These are phyloP conservation scores for Perodicticus potto DNA, from an alignment of 2,797 vertebrate genomes.

Conservation along the genomic window DNA sequence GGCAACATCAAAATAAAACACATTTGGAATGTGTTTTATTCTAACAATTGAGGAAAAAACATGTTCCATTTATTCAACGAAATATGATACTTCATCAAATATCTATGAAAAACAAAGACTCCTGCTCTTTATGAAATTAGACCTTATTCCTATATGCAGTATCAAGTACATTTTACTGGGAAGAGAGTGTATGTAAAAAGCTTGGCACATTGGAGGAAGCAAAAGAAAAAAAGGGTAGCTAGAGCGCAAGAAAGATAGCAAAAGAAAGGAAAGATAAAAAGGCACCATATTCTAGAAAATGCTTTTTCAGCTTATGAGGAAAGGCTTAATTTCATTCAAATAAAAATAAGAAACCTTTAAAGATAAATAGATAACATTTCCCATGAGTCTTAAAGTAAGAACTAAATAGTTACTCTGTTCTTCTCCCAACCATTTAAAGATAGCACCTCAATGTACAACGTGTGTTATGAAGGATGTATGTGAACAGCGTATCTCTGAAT, in stretches of 20 bases:
- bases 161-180: not conserved
- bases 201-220: not conserved
- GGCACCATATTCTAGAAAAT: not conserved
- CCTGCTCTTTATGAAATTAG: not conserved
- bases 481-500: not conserved
- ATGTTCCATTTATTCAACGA: constrained; percentile 31
- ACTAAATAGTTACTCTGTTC: not conserved
- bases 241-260: not conserved
- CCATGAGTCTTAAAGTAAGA: not conserved
- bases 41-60: constrained; percentile 26
- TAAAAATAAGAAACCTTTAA: constrained; percentile 12
- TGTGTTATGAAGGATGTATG: not conserved
- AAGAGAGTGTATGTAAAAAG: not conserved
- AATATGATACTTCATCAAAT: not conserved
- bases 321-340: not conserved
- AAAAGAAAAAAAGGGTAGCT: not conserved
- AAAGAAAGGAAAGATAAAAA: not conserved
- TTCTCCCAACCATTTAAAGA: not conserved
- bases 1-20: constrained; percentile 48
- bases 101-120: constrained; percentile 12
- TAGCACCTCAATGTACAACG: not conserved
- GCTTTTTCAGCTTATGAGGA: not conserved
- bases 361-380: not conserved
- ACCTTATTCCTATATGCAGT: not conserved
- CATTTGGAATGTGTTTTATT: not conserved